A percentile compares a stretch with the other conserved stretches of the same genome.
Conservation (phyloP, 2,113 vertebrate species). For the Bucco capensis region DNA sequence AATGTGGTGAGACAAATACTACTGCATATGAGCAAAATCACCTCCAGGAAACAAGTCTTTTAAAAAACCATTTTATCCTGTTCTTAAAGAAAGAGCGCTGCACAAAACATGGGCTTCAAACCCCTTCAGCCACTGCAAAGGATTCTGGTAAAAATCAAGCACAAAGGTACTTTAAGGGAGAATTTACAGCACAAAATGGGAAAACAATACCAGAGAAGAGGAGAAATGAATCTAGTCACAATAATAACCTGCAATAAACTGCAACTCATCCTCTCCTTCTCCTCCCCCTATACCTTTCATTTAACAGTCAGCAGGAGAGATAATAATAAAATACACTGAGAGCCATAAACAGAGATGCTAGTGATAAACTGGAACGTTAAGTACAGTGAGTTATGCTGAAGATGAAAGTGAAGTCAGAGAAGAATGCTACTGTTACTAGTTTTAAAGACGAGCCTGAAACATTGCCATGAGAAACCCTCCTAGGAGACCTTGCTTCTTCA, state of each 20-base stretch:
- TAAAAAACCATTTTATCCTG: not conserved
- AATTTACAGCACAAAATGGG: constrained; percentile 4
- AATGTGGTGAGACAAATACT: not conserved
- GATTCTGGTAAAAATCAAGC: not conserved
- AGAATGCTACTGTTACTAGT: constrained; percentile 37
- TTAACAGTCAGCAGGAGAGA: constrained; percentile 28
- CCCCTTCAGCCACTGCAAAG: not conserved
- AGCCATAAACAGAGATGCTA: constrained; percentile 42
- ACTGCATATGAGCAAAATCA: not conserved
- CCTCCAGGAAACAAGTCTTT: not conserved
- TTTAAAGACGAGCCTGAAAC: constrained; percentile 16
- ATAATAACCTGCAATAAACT: constrained; percentile 11
- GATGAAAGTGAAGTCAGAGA: constrained; percentile 41
- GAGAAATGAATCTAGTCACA: constrained; percentile 1
- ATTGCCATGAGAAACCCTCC: not conserved
- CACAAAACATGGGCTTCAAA: not conserved
- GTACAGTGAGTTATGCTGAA: constrained; percentile 25
- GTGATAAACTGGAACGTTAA: constrained; percentile 23
- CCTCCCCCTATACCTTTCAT: not conserved
- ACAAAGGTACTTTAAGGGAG: not conserved
- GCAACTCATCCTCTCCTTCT: not conserved
- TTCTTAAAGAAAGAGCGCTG: not conserved
- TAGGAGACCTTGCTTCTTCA: not conserved
- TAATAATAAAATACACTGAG: constrained; percentile 37
- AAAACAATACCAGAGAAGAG: not conserved